Evolutionary conservation across 2,888 invertebrate species (phyloP).

Genomic region (Rapana venosa): DNA sequence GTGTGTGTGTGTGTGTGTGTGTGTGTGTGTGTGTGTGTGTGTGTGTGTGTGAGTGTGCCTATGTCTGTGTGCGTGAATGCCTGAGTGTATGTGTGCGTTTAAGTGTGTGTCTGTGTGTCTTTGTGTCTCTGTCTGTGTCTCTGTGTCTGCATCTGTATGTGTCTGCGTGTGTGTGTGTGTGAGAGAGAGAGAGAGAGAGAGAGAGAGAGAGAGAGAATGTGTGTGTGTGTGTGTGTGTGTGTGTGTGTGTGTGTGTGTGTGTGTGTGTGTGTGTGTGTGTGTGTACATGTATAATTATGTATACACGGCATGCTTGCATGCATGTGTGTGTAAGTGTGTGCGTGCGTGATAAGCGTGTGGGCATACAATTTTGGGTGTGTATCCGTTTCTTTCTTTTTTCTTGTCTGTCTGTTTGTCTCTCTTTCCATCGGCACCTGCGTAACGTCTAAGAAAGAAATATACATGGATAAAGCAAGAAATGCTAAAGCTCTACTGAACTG

Average conservation of each 20-base stretch:
- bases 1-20: not conserved
- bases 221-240: slow-evolving; percentile 10
- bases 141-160: not conserved
- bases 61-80: not conserved
- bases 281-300: not conserved
- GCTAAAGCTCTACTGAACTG: too few relatives aligned
- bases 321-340: not conserved
- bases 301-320: not conserved
- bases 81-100: not conserved
- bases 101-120: not conserved
- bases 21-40: not conserved
- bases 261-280: not conserved
- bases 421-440: not conserved
- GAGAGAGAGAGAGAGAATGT: too few relatives aligned
- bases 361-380: not conserved
- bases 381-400: not conserved
- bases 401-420: not conserved
- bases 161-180: slow-evolving; percentile 11
- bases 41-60: not conserved
- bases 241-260: not conserved
- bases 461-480: not conserved
- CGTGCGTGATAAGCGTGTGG: not conserved
- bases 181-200: too few relatives aligned
- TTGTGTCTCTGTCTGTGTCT: not conserved
- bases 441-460: not conserved